Evolutionary conservation across 1,140 invertebrate genomes (phyloP), one percentile per base, ranked within the genome.

Genomic region (Penaeus indicus): DNA sequence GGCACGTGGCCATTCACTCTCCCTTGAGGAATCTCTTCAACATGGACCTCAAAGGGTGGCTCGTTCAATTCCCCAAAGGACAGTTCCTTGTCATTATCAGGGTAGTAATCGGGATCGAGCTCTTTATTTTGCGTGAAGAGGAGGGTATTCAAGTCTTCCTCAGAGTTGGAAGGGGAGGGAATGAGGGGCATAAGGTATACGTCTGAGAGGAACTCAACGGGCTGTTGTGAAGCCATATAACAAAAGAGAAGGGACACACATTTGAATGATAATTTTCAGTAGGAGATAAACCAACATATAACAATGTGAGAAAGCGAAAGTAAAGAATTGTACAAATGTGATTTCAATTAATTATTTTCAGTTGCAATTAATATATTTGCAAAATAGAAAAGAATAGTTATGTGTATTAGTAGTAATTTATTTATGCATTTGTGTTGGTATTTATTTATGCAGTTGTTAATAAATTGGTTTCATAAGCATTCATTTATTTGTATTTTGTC

Each of bases 121-220:
- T 85, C 75, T 32, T 85, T 69, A 42, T 72, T 78, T 27, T 89
- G 69, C 42, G 32, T 63, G 62, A 89, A 85, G 22, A 84, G 67
- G 67, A 69, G 42, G 62, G 83, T 60, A 67, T 79, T 61, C 11
- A 89, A 62, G 21, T 89, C 88, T 60, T 89, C 88, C 25, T 89
- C 82, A 69, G 88, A 89, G 8, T 83, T 83, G 80, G 72, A 84
- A 47, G 91, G 90, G 88, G 89, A 85, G 19, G 80, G 75, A 38
- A 83, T 89, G 27, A 89, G 91, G 81, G 92, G 92, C 82, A 92
- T 90, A 85, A 94, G 92, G 93, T 95, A 96, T 92, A 96, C 94
- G 93, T 96, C 95, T 93, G 95, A 95, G 93, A 95, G 94, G 94
- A 96, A 94, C 94, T 95, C 95, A 93, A 95, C 94, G 92, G 94